Base-by-base conservation (phyloP, 2,113 vertebrate species). In the Paradoxurus hermaphroditus region DNA sequence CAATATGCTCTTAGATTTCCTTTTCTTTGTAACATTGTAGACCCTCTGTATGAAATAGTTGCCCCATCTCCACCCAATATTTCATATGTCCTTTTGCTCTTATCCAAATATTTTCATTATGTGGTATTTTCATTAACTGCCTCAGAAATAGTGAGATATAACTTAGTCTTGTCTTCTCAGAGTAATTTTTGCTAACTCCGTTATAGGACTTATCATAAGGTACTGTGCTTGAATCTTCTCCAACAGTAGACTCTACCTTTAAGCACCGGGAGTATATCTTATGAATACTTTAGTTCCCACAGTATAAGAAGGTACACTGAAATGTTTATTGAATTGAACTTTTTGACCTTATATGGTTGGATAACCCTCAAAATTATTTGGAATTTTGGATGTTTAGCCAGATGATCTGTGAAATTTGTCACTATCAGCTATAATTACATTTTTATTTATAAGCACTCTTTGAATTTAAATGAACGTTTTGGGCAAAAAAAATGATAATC, bases 401-500 rank as follows among this genome's bases (percentile, higher is more conserved):
- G 46, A 87, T 46, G 10, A 53, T 73, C 21, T 68, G 44, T 46
- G 29, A 86, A 96, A 91, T 18, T 59, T 89, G 49, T 83, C 29
- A 73, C 10, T 44, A 31, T 73, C 59, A 93, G 44, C 7, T 86
- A 68, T 83, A 91, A 93, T 94, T 68, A 44, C n/a, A 77, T 62
- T 81, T 79, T 63, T 92, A 92, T 90, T 86, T 93, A 29, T 83
- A 91, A 93, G 15, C 2, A 75, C 0, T 62, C 10, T 90, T 73
- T 77, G 53, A 89, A 94, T 95, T 82, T 73, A 93, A 63, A 86
- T 96, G 51, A 83, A 78, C 67, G 7, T 87, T 75, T 94, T 51
- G 27, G 18, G 29, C n/a, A 25, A 65, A 86, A 86, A 86, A 93
- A 93, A 65, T 87, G 5, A 72, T 86, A 75, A 90, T 92, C 3